Conservation (phyloP, 2,888 invertebrate genomes). For the Drosophila buzzatii region DNA sequence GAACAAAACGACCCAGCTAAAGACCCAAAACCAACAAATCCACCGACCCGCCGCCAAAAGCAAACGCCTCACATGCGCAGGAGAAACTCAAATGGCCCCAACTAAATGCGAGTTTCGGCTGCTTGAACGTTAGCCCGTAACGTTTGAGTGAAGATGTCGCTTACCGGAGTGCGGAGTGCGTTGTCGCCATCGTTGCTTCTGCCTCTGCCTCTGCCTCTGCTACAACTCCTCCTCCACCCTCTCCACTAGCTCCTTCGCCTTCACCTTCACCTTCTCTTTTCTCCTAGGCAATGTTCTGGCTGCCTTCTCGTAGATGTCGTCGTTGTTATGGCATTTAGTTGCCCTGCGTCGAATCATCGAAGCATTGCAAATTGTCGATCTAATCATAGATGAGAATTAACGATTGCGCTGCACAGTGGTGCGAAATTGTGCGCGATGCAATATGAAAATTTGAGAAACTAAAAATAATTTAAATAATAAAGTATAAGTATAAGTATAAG, state of each 20-base stretch:
- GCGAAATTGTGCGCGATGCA: background rate
- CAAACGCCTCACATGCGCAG: conserved; percentile 31
- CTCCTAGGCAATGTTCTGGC: conserved; percentile 53
- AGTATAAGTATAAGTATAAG: background rate
- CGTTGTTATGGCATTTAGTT: conserved; percentile 35
- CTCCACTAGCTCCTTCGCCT: background rate
- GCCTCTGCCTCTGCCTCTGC: background rate
- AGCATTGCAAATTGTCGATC: conserved; percentile 80
- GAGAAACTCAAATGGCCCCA: conserved; percentile 58
- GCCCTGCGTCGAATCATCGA: conserved; percentile 77
- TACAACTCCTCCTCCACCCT: background rate
- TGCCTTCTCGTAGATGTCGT: background rate
- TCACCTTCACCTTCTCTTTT: background rate
- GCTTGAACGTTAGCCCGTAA: conserved; percentile 74
- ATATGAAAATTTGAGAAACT: background rate
- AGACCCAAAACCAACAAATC: conserved; percentile 16
- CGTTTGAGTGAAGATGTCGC: conserved; percentile 75
- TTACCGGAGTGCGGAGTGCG: conserved; percentile 9
- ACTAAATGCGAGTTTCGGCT: conserved; percentile 47
- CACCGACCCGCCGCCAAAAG: conserved; percentile 14
- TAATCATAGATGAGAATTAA: conserved; percentile 64
- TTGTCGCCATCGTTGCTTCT: background rate
- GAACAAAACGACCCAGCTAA: conserved; percentile 38
- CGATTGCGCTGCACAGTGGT: conserved; percentile 36
- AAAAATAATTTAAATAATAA: background rate